Evolutionary conservation across 2,888 invertebrate species (phyloP).

Genomic region (Listrodromus nycthemerus): DNA sequence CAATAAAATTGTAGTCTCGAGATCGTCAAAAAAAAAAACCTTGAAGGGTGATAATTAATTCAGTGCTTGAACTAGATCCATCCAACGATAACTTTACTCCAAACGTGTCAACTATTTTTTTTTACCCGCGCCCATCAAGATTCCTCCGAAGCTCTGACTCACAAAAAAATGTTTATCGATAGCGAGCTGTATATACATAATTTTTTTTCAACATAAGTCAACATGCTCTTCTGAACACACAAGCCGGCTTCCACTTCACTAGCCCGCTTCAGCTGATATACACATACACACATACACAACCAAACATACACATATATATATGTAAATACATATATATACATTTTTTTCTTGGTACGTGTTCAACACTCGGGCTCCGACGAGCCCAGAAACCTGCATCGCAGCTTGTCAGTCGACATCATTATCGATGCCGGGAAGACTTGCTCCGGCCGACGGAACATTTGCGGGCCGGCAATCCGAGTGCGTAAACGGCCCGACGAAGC

Average conservation of each 20-base stretch:
- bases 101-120: not conserved
- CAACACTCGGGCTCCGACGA: constrained; percentile 4
- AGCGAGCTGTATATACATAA: not conserved
- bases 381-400: constrained; percentile 72
- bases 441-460: not conserved
- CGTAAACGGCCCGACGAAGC: not conserved
- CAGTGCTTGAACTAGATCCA: not conserved
- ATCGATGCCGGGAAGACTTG: constrained; percentile 67
- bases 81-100: not conserved
- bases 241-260: not conserved
- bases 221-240: not conserved
- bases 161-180: not conserved
- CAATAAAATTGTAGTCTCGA: not conserved
- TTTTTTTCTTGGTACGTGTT: not conserved
- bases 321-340: not conserved
- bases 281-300: not conserved
- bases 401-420: constrained; percentile 76
- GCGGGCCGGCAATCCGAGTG: not conserved
- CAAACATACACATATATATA: not conserved
- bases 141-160: not conserved
- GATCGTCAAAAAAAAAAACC: not conserved
- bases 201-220: not conserved
- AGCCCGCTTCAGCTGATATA: not conserved
- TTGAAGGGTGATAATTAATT: not conserved
- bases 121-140: not conserved